Percentiles rank a stretch among this genome's conserved stretches.
These are phyloP conservation scores for Acanthiza pusilla DNA, from an alignment of 2,797 vertebrate species.

Conservation along the genomic window DNA sequence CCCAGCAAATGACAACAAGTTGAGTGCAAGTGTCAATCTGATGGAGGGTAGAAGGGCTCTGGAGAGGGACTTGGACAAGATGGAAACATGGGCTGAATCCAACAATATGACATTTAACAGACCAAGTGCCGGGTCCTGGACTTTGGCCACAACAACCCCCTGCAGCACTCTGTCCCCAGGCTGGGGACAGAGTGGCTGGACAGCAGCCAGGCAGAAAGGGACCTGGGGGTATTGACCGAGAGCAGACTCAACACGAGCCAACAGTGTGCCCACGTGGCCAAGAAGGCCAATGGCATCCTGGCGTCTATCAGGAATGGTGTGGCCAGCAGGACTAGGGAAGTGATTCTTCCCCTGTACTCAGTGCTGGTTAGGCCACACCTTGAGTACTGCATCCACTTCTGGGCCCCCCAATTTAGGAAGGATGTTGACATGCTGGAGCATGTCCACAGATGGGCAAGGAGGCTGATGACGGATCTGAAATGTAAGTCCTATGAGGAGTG, in stretches of 20 bases:
- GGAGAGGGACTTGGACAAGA: not conserved
- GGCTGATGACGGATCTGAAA: not conserved
- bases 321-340: not conserved
- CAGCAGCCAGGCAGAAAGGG: not conserved
- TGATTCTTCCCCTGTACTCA: not conserved
- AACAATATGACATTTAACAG: not conserved
- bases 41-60: not conserved
- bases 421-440: not conserved
- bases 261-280: fast-evolving
- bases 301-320: not conserved
- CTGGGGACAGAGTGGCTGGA: no score
- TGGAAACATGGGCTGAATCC: not conserved
- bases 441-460: not conserved
- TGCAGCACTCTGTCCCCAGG: not conserved
- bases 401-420: not conserved
- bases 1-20: not conserved
- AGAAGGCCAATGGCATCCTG: not conserved
- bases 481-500: not conserved
- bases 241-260: not conserved
- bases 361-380: not conserved
- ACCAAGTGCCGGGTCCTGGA: not conserved
- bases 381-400: not conserved
- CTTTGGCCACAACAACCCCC: not conserved
- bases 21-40: not conserved
- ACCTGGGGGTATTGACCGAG: not conserved